These are phyloP conservation scores for Morone saxatilis DNA, from an alignment of 2,113 vertebrate species.

Conservation along the genomic window DNA sequence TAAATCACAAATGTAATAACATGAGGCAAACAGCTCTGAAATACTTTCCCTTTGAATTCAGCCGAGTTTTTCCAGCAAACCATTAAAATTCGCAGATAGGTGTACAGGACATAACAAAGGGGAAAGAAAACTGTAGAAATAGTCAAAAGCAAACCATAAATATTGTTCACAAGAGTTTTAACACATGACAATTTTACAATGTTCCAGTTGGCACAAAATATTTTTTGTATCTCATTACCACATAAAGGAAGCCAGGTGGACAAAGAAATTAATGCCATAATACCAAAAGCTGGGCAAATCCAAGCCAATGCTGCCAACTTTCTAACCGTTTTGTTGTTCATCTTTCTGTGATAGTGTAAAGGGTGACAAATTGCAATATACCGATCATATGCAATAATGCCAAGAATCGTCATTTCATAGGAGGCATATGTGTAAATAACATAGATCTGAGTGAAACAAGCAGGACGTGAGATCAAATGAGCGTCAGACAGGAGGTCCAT, in stretches of 20 bases:
- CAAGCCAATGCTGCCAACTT: constrained; percentile 26
- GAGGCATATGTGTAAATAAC: constrained; percentile 54
- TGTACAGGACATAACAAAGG: constrained; percentile 49
- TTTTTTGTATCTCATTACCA: constrained; percentile 48
- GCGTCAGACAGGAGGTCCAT: constrained; percentile 53
- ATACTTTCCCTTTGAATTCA: constrained; percentile 51
- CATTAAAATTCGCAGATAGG: constrained; percentile 40
- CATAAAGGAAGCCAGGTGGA: constrained; percentile 54
- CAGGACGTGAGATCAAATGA: constrained; percentile 53
- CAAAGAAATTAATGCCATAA: not conserved
- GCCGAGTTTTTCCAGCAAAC: constrained; percentile 47
- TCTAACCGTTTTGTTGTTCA: constrained; percentile 40
- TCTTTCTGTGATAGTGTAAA: constrained; percentile 62
- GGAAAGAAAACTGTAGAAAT: constrained; percentile 30
- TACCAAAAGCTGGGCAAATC: not conserved
- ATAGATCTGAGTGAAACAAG: constrained; percentile 66
- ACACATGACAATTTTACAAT: constrained; percentile 64
- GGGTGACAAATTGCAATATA: constrained; percentile 66
- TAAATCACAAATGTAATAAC: constrained; percentile 55
- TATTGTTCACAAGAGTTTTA: constrained; percentile 23
- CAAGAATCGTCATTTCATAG: constrained; percentile 53
- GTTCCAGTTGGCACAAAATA: constrained; percentile 51
- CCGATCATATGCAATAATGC: constrained; percentile 64
- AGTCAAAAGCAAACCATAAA: constrained; percentile 37
- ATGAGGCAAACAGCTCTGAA: constrained; percentile 58